phyloP scores from a whole-genome alignment of 2,888 invertebrate genomes.

The Tetrapedia diversipes region DNA sequence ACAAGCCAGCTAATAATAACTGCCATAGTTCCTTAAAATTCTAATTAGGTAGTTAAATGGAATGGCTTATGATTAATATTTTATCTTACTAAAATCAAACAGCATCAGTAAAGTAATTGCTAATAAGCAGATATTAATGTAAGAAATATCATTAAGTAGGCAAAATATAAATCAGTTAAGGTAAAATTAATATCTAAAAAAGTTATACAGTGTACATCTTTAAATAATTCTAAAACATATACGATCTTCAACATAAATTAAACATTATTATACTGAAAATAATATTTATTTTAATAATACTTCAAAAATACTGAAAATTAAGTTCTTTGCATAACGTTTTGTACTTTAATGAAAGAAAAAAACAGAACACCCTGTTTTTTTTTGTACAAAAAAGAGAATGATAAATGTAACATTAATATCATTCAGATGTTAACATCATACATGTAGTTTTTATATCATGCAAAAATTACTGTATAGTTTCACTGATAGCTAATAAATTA shows the following conservation, averaged over 20 bases:
- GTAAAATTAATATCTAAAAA: neutral
- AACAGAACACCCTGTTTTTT: neutral
- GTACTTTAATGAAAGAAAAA: neutral
- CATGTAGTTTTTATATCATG: slow-evolving; percentile 2
- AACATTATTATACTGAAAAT: slow-evolving; percentile 13
- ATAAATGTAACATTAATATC: neutral
- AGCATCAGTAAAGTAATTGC: slow-evolving; percentile 1
- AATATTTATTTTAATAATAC: slow-evolving; percentile 6
- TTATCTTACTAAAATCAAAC: slow-evolving; percentile 3
- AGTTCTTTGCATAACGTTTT: neutral
- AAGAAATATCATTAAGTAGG: neutral
- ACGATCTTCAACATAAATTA: slow-evolving; percentile 7
- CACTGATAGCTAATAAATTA: neutral
- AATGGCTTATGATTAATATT: slow-evolving; percentile 12
- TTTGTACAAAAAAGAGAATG: neutral
- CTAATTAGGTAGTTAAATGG: slow-evolving; percentile 7
- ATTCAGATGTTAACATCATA: slow-evolving; percentile 1
- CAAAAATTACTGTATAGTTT: slow-evolving; percentile 24
- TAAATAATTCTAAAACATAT: neutral
- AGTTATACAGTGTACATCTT: slow-evolving; percentile 9
- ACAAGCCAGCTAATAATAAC: neutral
- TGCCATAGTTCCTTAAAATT: neutral
- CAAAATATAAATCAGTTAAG: neutral
- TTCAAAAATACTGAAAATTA: neutral
- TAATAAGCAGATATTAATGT: neutral